Evolutionary conservation across 2,113 vertebrate species (phyloP).

Genomic region (Ailurus styani): DNA sequence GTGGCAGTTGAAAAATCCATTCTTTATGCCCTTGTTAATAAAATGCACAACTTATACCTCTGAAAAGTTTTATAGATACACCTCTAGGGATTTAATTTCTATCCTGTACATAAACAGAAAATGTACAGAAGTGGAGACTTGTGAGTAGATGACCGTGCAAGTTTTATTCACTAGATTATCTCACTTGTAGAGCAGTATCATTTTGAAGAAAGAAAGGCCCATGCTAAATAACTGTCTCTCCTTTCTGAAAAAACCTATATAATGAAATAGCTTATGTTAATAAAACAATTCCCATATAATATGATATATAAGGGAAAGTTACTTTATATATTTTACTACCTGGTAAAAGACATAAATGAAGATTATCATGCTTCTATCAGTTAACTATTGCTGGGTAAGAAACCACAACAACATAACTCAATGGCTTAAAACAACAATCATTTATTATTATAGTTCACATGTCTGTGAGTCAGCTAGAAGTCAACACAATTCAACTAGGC

Average conservation of each 20-base stretch:
- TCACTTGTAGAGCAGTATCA: background rate
- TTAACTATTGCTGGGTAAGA: background rate
- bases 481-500: background rate
- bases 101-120: slow-evolving; percentile 22
- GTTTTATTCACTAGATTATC: background rate
- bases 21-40: slow-evolving; percentile 52
- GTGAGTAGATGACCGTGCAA: slow-evolving; percentile 38
- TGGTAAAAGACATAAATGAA: background rate
- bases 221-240: background rate
- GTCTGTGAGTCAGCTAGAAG: background rate
- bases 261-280: background rate
- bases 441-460: background rate
- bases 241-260: background rate
- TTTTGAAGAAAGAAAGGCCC: background rate
- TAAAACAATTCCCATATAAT: background rate
- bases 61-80: slow-evolving; percentile 53
- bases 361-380: background rate
- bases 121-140: background rate
- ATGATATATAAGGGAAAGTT: background rate
- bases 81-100: slow-evolving; percentile 17
- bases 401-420: background rate
- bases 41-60: slow-evolving; percentile 20
- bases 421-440: background rate
- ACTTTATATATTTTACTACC: background rate
- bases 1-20: slow-evolving; percentile 56